These are phyloP conservation scores for Gastracanthus pulcherrimus DNA, from an alignment of 2,888 invertebrate species.

Conservation along the genomic window DNA sequence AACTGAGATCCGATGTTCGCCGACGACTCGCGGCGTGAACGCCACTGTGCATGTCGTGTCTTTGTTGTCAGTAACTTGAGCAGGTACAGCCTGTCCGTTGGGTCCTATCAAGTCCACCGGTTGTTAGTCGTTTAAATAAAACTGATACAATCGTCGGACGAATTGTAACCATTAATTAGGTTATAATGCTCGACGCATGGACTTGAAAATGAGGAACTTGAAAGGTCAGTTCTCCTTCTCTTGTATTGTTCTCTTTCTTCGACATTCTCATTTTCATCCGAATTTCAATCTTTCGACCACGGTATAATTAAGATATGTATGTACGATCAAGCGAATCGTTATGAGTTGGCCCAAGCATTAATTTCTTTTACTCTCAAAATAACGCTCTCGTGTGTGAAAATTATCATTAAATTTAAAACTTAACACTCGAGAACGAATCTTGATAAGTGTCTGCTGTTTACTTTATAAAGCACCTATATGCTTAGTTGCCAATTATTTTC, in stretches of 20 bases:
- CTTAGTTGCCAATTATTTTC: conserved; percentile 3
- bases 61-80: conserved; percentile 91
- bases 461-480: conserved; percentile 13
- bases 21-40: conserved; percentile 93
- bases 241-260: not conserved
- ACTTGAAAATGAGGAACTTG: too few relatives aligned
- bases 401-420: not conserved
- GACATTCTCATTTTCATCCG: conserved; percentile 14
- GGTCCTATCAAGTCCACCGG: conserved; percentile 85
- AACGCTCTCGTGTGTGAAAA: conserved; percentile 3
- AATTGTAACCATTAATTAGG: too few relatives aligned
- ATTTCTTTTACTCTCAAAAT: not conserved
- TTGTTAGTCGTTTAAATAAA: too few relatives aligned
- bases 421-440: not conserved
- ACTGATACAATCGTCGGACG: too few relatives aligned
- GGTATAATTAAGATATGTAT: conserved; percentile 11
- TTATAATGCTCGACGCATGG: too few relatives aligned
- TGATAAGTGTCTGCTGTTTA: conserved; percentile 3
- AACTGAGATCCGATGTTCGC: conserved; percentile 94
- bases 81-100: conserved; percentile 93
- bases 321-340: conserved; percentile 37
- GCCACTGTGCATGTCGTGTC: conserved; percentile 92
- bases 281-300: not conserved
- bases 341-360: conserved; percentile 44
- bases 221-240: too few relatives aligned